Evolutionary conservation across 2,113 vertebrate species (phyloP), one percentile per base, ranked within the genome.

Genomic region (Tachuris rubrigastra): DNA sequence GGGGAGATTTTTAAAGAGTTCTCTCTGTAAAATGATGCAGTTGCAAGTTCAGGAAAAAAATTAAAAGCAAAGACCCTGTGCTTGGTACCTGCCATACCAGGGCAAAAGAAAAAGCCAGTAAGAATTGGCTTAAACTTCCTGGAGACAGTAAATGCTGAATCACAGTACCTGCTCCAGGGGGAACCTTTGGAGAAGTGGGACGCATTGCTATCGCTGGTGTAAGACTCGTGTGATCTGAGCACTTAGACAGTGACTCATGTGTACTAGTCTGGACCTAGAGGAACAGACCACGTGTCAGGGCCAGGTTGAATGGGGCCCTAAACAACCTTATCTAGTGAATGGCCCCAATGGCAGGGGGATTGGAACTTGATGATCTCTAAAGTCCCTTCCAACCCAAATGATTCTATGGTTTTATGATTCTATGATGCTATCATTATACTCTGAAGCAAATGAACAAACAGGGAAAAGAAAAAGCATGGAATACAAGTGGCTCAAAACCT

Each of bases 401-500:
- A 42, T 71, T 84, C 35, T 22, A 22, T 44, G 41, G 27, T 63
- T 63, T 20, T 42, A 69, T 83, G 41, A 76, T 83, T 76, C 79
- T 49, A 12, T 71, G 63, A 71, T 20, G 35, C 4, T 77, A 42
- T 42, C 35, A 37, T 42, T 81, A 81, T 60, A 60, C 60, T 91
- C 85, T 37, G 68, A 95, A 94, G 47, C 60, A 89, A 96, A 59
- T 63, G 91, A 84, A 68, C 9, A 93, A 94, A 87, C 52, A 33
- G 56, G 20, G 4, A 4, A 88, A 41, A n/a, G 9, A 58, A 86
- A 93, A 63, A 77, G 63, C 95, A 67, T 28, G 20, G 41, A 74
- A 86, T 67, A 87, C 42, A 88, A 85, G 42, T 47, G 56, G 33
- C 93, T 97, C 79, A 76, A 95, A 97, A 81, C 69, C 52, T 84